Evolutionary conservation across 2,888 invertebrate species (phyloP), one percentile per base, ranked within the genome.

Genomic region (Rutpela maculata): DNA sequence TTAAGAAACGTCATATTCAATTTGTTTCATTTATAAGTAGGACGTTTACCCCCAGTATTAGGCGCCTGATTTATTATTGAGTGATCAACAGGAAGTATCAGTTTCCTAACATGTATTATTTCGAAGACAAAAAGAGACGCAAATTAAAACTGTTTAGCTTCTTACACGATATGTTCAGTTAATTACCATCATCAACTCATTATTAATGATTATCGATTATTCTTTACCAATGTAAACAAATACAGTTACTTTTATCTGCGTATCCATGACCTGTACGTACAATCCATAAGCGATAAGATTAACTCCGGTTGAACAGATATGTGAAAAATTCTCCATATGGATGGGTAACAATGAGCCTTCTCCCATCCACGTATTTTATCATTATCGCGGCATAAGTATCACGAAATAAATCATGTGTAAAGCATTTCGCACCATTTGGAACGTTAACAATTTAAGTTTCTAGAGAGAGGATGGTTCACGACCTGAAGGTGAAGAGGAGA

Each of bases 371-470:
- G 57, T 75, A 75, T 70, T 70, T 75, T 75, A 75, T 75, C 75
- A 75, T 70, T 75, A 75, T 75, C n/a, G 60, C 59, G 68, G 74
- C 69, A 69, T 75, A 62, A 75, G 74, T 75, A 75, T 75, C 59
- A 19, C 68, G 62, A 56, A 56, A 73, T 76, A 69, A 69, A 76
- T 76, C 76, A 73, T 76, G 69, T 69, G 67, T 38, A 71, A 68
- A 73, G 69, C 76, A 68, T 73, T 73, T 73, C 68, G 76, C 76
- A 62, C 76, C 76, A 69, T 73, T 76, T 63, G 73, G 73, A 73
- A 73, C 76, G 73, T 68, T 73, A 69, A 76, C 76, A 73, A 59
- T 73, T 73, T 73, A 57, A 68, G 76, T 68, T 68, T 73, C 50
- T 17, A 62, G 17, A 62, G 50, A 60, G 50, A 67, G 67, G 68